A percentile compares a stretch with the other conserved stretches of the same genome.
Evolutionary conservation across 2,113 vertebrate species (phyloP).

Genomic region (Podarcis raffonei): DNA sequence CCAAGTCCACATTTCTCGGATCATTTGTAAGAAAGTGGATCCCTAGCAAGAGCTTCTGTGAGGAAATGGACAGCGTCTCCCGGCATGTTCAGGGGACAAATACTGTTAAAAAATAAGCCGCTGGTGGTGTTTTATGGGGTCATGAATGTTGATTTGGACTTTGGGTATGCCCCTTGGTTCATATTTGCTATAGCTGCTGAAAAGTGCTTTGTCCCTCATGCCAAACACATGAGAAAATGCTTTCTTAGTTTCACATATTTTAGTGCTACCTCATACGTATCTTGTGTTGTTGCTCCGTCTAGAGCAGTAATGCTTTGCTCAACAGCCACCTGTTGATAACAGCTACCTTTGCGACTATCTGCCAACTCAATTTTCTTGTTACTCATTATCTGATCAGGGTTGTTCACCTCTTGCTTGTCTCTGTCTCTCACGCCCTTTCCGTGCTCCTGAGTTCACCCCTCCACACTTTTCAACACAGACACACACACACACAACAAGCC

Average conservation of each 20-base stretch:
- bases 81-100: background rate
- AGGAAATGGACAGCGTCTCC: background rate
- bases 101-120: background rate
- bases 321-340: conserved; percentile 16
- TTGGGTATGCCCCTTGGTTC: background rate
- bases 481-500: background rate
- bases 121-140: background rate
- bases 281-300: background rate
- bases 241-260: conserved; percentile 9
- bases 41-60: background rate
- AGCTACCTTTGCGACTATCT: conserved; percentile 11
- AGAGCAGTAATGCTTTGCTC: conserved; percentile 25
- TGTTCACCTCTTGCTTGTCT: conserved; percentile 26
- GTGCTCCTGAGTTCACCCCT: conserved; percentile 4
- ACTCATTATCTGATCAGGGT: conserved; percentile 30
- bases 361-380: conserved; percentile 32
- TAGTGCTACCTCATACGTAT: background rate
- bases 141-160: background rate
- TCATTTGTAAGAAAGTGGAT: background rate
- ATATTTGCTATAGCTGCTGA: background rate
- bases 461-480: background rate
- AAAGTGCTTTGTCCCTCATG: background rate
- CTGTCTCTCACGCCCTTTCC: conserved; percentile 37
- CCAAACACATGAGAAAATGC: conserved; percentile 34
- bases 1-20: background rate